phyloP scores from a whole-genome alignment of 2,888 invertebrate species.

The Augiades crinisus region DNA sequence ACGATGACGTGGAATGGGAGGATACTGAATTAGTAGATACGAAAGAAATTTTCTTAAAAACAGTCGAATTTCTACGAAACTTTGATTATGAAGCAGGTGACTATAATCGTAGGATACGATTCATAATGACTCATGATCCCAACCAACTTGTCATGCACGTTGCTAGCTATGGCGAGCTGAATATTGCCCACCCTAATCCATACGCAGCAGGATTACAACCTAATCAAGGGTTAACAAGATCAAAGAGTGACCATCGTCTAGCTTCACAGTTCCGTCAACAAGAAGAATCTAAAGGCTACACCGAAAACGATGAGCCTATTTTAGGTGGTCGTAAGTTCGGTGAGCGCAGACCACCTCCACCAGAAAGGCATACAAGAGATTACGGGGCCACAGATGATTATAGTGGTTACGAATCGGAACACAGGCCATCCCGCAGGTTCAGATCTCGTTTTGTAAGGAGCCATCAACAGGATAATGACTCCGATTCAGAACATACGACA shows the following conservation, averaged over 20 bases:
- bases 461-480: conserved; percentile 87
- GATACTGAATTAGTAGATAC: conserved; percentile 96
- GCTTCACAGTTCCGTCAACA: conserved; percentile 94
- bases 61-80: conserved; percentile 96
- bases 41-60: conserved; percentile 97
- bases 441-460: conserved; percentile 86
- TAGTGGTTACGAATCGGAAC: conserved; percentile 85
- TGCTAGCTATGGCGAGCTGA: conserved; percentile 94
- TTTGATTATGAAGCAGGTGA: conserved; percentile 97
- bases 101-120: conserved; percentile 91
- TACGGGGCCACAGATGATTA: conserved; percentile 84
- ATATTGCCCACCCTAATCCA: conserved; percentile 85
- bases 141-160: conserved; percentile 94
- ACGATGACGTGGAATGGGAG: conserved; percentile 94
- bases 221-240: conserved; percentile 91
- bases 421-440: conserved; percentile 85
- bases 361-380: conserved; percentile 78
- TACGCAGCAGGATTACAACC: conserved; percentile 83
- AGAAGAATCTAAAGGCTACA: conserved; percentile 86
- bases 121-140: conserved; percentile 95
- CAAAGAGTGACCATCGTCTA: conserved; percentile 95
- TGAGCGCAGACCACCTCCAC: conserved; percentile 83
- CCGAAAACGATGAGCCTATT: conserved; percentile 85
- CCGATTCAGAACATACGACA: conserved; percentile 85
- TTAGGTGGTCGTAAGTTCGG: conserved; percentile 90